These are phyloP conservation scores for Mus spicilegus DNA, from an alignment of 2,113 vertebrate species.

Conservation along the genomic window DNA sequence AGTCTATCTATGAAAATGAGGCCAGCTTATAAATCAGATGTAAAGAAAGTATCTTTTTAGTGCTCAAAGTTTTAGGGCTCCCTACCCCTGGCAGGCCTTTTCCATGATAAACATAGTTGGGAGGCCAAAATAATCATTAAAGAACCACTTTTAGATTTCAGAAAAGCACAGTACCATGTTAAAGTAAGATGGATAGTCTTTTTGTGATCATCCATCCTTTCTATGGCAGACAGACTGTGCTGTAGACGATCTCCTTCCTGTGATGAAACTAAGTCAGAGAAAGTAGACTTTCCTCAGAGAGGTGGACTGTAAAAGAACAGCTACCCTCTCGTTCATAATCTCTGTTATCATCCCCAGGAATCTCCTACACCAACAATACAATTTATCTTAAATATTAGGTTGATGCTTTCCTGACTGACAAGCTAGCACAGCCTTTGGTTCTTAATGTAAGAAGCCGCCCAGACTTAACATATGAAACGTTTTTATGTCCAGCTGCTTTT, in stretches of 20 bases:
- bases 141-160: not conserved
- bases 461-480: not conserved
- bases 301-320: not conserved
- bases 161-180: not conserved
- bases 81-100: not conserved
- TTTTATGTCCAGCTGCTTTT: not conserved
- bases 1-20: not conserved
- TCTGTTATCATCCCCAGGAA: not conserved
- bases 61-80: not conserved
- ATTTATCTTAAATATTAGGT: not conserved
- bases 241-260: not conserved
- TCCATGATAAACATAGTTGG: not conserved
- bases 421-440: not conserved
- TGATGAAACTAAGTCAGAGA: not conserved
- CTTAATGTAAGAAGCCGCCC: not conserved
- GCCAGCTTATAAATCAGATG: not conserved
- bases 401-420: not conserved
- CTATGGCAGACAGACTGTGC: not conserved
- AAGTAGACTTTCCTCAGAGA: not conserved
- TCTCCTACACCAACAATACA: not conserved
- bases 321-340: not conserved
- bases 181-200: not conserved
- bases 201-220: not conserved
- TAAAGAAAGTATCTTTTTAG: not conserved
- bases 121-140: not conserved